Evolutionary conservation across 2,888 invertebrate genomes (phyloP).

Genomic region (Agrochola lychnidis): DNA sequence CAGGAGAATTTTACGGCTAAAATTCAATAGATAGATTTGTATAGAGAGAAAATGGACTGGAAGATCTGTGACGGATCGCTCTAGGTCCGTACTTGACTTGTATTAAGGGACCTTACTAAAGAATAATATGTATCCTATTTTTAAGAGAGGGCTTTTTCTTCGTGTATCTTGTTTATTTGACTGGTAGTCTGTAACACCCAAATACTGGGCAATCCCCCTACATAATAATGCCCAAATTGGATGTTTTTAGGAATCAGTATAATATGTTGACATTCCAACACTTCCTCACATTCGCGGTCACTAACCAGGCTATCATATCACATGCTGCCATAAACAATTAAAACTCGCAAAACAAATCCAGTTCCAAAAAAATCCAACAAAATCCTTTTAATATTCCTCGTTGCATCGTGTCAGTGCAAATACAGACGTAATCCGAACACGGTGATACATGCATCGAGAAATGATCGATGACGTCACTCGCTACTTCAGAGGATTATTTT

Average conservation of each 20-base stretch:
- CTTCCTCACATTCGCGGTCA: background rate
- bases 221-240: background rate
- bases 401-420: conserved; percentile 50
- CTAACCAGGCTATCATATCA: background rate
- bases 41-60: conserved; percentile 46
- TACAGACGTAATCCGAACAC: conserved; percentile 50
- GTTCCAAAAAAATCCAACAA: background rate
- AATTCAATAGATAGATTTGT: conserved; percentile 66
- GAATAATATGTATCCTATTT: background rate
- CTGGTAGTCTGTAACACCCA: too few species aligned
- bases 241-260: background rate
- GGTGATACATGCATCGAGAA: conserved; percentile 34
- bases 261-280: background rate
- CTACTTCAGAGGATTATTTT: conserved; percentile 59
- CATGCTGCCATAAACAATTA: background rate
- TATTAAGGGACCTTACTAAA: background rate
- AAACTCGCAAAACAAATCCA: conserved; percentile 3
- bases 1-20: conserved; percentile 68
- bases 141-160: background rate
- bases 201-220: background rate
- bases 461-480: conserved; percentile 61
- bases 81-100: conserved; percentile 8
- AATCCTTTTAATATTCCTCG: conserved; percentile 7
- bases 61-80: conserved; percentile 43
- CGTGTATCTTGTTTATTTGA: background rate